Conservation (phyloP, 2,797 vertebrate species). For the Siniperca scherzeri region DNA sequence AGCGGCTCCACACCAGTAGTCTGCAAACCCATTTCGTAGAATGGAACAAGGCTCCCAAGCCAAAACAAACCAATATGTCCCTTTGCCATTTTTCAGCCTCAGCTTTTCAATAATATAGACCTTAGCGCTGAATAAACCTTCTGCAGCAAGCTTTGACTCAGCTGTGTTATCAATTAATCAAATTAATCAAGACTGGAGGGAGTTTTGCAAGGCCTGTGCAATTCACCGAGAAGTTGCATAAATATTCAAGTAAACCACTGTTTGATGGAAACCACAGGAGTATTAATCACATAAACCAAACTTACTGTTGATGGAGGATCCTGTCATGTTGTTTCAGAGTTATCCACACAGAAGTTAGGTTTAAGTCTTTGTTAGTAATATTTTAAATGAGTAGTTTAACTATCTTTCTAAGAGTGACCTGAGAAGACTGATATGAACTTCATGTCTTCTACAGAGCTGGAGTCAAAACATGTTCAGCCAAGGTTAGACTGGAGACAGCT, state of each 20-base stretch:
- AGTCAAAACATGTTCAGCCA: slow-evolving; percentile 31
- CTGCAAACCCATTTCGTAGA: slow-evolving; percentile 82
- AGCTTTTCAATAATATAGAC: slow-evolving; percentile 85
- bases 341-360: slow-evolving; percentile 37
- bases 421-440: slow-evolving; percentile 31
- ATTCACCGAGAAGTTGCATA: slow-evolving; percentile 54
- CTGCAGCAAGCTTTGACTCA: slow-evolving; percentile 57
- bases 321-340: slow-evolving; percentile 39
- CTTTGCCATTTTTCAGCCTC: slow-evolving; percentile 80
- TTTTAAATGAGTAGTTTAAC: slow-evolving; percentile 10
- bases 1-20: slow-evolving; percentile 87
- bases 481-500: slow-evolving; percentile 9
- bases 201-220: slow-evolving; percentile 47
- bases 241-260: slow-evolving; percentile 59
- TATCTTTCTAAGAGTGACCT: slow-evolving; percentile 22
- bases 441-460: slow-evolving; percentile 7
- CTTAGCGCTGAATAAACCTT: slow-evolving; percentile 78
- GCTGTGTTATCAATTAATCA: slow-evolving; percentile 80
- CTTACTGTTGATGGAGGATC: slow-evolving; percentile 49
- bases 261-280: slow-evolving; percentile 62
- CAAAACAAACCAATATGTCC: slow-evolving; percentile 86
- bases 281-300: slow-evolving; percentile 63
- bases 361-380: slow-evolving; percentile 34
- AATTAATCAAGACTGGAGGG: slow-evolving; percentile 61
- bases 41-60: slow-evolving; percentile 82